These are phyloP conservation scores for Baccha elongata DNA, from an alignment of 2,888 invertebrate genomes.

Conservation along the genomic window DNA sequence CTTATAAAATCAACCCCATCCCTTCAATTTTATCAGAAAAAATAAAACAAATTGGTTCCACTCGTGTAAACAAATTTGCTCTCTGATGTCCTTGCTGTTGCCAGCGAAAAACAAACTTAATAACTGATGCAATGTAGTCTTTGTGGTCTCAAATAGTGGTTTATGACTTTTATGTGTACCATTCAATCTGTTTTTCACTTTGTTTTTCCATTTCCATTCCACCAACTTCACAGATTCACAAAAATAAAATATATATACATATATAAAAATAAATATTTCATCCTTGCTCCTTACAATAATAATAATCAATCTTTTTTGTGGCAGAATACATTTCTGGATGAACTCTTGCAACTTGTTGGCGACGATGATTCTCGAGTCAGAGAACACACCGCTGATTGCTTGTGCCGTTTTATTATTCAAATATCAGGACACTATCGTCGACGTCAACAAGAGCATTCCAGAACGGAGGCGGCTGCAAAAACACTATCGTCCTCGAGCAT, in stretches of 20 bases:
- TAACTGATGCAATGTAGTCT: constrained; percentile 69
- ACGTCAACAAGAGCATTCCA: constrained; percentile 40
- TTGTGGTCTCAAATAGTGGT: constrained; percentile 51
- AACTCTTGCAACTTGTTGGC: constrained; percentile 81
- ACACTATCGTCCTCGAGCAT: constrained; percentile 7
- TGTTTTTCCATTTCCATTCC: constrained; percentile 38
- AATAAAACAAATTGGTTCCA: constrained; percentile 51
- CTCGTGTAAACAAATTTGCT: constrained; percentile 44
- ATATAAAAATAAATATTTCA: constrained; percentile 9
- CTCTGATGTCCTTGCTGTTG: background rate
- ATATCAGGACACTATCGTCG: constrained; percentile 46
- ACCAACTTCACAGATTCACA: background rate
- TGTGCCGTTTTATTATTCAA: constrained; percentile 81
- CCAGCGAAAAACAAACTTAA: constrained; percentile 45
- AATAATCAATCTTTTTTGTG: constrained; percentile 72
- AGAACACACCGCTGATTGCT: constrained; percentile 80
- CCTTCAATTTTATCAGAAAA: constrained; percentile 32
- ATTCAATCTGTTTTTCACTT: constrained; percentile 39
- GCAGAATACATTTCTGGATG: constrained; percentile 80
- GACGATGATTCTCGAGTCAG: constrained; percentile 82
- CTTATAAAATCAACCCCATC: background rate
- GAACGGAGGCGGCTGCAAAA: constrained; percentile 15
- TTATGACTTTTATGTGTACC: constrained; percentile 42
- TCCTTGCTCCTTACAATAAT: constrained; percentile 31
- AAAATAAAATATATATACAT: constrained; percentile 13